Evolutionary conservation across 92 coral and sea anemone genomes (phyloP).

Genomic region (Phenganax stokvisi): DNA sequence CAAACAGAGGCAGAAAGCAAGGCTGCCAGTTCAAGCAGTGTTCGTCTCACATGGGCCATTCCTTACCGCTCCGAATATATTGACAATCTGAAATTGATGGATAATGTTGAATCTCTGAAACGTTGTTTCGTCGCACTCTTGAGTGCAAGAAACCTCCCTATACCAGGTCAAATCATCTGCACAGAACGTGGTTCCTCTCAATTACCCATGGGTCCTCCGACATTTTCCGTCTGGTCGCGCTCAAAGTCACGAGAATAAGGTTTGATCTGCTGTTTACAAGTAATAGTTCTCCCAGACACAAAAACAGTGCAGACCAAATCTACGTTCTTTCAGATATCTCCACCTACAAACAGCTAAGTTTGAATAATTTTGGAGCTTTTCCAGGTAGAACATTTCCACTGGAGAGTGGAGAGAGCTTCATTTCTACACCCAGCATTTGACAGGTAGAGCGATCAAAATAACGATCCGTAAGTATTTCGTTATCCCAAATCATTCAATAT

Average conservation of each 20-base stretch:
- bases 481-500: not conserved
- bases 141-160: slow-evolving; percentile 81
- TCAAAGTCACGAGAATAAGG: slow-evolving; percentile 74
- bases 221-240: slow-evolving; percentile 70
- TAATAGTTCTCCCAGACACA: not conserved
- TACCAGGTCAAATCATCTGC: slow-evolving; percentile 94
- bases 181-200: slow-evolving; percentile 73
- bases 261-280: not conserved
- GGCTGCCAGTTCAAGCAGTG: slow-evolving; percentile 40
- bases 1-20: slow-evolving; percentile 47
- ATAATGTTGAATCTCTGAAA: slow-evolving; percentile 3
- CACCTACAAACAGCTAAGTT: not conserved
- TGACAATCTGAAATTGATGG: slow-evolving; percentile 35
- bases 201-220: slow-evolving; percentile 85
- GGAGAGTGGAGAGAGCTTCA: slow-evolving; percentile 47
- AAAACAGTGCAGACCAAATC: not conserved
- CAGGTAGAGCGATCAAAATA: slow-evolving; percentile 67
- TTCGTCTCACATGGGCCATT: slow-evolving; percentile 58
- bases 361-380: not conserved
- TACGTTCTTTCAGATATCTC: not conserved
- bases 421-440: slow-evolving; percentile 62
- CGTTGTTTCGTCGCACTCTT: slow-evolving; percentile 69
- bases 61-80: slow-evolving; percentile 59
- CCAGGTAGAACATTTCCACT: slow-evolving; percentile 89
- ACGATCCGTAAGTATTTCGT: slow-evolving; percentile 60